Base-by-base conservation (phyloP, 1,140 invertebrate genomes). In the Samia ricini region DNA sequence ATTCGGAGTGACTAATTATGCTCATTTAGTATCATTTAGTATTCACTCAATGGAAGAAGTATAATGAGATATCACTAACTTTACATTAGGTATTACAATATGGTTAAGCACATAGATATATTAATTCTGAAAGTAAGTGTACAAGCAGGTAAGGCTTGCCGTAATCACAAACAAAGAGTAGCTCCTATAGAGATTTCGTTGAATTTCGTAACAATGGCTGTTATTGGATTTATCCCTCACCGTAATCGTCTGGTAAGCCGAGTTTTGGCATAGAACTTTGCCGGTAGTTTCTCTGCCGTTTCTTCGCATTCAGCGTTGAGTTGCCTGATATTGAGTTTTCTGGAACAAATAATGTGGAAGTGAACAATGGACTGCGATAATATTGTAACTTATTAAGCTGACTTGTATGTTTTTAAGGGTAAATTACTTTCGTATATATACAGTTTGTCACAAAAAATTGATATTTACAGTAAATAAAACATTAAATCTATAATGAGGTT, bases 261-360 rank as follows among this genome's bases (percentile, higher is more conserved):
- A 89, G 76, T 80, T 93, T 93, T 15, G 92, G 91, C 75, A 92
- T 85, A 2, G 91, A 91, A 60, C 91, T 93, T 69, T 92, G 91
- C 66, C 91, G 83, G 65, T 91, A 90, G 64, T 89, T 89, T 21
- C 90, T 82, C 61, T 90, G 85, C 18, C 85, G 79, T 70, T 92
- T 90, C 76, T 91, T 91, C 2, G 92, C 88, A 71, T 93, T 93
- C 24, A 93, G 64, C 4, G 93, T 93, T 52, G 92, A 93, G 60
- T 91, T 91, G 0, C 92, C 92, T 5, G 91, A 91, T 83, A 92
- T 77, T 74, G 92, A 90, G 68, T 92, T 92, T 72, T 90, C 86
- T 89, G 76, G 24, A 83, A 81, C 63, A 80, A 70, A 52, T 52
- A 55, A 12, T 12, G 10, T 2, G 7, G 10, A 24, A 2, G 50